Base-by-base conservation (phyloP, 2,797 vertebrate species). In the Okamejei kenojei region DNA sequence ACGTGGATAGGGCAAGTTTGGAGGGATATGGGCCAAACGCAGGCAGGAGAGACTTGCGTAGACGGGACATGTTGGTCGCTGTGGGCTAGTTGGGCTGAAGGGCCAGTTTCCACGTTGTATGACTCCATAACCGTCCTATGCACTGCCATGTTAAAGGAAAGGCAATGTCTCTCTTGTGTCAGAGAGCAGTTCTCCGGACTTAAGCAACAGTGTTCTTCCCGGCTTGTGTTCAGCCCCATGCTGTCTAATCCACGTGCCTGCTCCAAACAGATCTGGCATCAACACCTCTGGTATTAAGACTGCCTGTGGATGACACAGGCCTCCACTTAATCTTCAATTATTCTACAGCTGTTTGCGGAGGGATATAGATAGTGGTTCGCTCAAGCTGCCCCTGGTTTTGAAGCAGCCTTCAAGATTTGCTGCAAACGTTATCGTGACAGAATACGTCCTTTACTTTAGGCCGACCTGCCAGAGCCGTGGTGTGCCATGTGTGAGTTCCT, bases 401-500 rank as follows among this genome's bases (percentile, higher is more conserved):
- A 77, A 77, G 76, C 11, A 10, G 77, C 17, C 32, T 0, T n/a
- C 26, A 58, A 26, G 45, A 82, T 61, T 82, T 82, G 1, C 54
- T 82, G 45, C 26, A 5, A 82, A 58, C 54, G 1, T 61, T 58
- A 5, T 35, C n/a, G 21, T 88, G 61, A 65, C 19, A 17, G 32
- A n/a, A 88, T 19, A 35, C 54, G 3, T 58, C 23, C 26, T 38
- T 84, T 29, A 6, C 23, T 15, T n/a, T 29, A 84, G 35, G 19
- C 32, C 2, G 21, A 19, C 15, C 1, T n/a, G n/a, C 5, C 15
- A 0, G n/a, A 21, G 13, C 5, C 0, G 8, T 1, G 2, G 61
- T 21, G 19, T 58, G 0, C 61, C 32, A 61, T n/a, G n/a, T 7
- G 26, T 82, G 21, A 82, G 61, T 5, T 65, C 61, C n/a, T n/a